Evolutionary conservation across 2,888 invertebrate genomes (phyloP).

Genomic region (Eristalis pertinax): DNA sequence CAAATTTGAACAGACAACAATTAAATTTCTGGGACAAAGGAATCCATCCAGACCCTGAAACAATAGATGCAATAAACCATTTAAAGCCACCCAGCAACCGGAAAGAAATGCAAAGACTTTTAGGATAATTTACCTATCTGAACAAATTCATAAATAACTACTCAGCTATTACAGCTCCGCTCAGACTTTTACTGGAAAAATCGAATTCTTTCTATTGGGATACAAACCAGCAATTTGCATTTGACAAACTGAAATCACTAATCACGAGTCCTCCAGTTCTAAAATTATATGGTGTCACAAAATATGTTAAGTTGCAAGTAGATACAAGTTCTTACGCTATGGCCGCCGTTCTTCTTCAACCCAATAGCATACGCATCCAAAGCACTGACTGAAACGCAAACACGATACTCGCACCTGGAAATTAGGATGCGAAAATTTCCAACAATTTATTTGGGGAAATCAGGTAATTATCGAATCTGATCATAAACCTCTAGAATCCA

Average conservation of each 20-base stretch:
- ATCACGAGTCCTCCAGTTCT: background rate
- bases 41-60: constrained; percentile 47
- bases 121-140: constrained; percentile 18
- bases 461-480: constrained; percentile 20
- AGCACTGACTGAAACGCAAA: constrained; percentile 1
- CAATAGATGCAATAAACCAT: constrained; percentile 46
- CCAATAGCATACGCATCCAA: constrained; percentile 3
- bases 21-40: constrained; percentile 48
- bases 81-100: constrained; percentile 42
- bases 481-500: constrained; percentile 19
- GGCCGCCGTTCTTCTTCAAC: background rate
- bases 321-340: background rate
- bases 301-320: background rate
- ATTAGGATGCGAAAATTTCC: constrained; percentile 8
- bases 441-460: background rate
- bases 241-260: background rate
- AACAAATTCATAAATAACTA: constrained; percentile 20
- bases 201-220: background rate
- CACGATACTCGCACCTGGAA: constrained; percentile 3
- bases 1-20: constrained; percentile 24
- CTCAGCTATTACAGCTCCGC: constrained; percentile 1
- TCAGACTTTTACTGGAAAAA: constrained; percentile 17
- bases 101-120: constrained; percentile 5
- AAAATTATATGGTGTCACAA: background rate
- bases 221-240: background rate